Evolutionary conservation across 2,797 vertebrate species (phyloP).

Genomic region (Mus spretus): DNA sequence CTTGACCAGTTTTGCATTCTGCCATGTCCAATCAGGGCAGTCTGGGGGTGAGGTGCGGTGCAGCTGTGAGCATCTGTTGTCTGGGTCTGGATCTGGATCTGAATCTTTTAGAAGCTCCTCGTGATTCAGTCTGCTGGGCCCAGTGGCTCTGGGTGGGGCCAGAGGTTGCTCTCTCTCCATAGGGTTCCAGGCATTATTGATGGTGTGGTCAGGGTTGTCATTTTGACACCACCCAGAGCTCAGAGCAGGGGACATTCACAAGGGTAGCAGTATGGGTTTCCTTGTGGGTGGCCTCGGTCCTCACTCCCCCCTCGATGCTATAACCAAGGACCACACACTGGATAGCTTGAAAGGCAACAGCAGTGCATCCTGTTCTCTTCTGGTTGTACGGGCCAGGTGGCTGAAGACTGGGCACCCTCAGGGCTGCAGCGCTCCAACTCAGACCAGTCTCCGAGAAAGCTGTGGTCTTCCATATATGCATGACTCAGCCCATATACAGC

Average conservation of each 20-base stretch:
- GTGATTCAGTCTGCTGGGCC: neutral
- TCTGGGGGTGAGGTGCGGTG: no score
- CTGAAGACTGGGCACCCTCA: no score
- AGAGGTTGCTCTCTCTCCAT: neutral
- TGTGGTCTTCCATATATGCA: fast-evolving
- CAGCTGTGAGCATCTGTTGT: fast-evolving
- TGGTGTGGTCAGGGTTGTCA: neutral
- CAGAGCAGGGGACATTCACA: neutral
- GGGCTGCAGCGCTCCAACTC: no score
- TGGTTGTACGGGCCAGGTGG: neutral
- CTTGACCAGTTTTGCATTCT: neutral
- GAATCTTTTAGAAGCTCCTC: neutral
- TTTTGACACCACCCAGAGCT: neutral
- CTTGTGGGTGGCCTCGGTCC: neutral
- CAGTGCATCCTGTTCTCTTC: neutral
- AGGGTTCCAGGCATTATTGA: neutral
- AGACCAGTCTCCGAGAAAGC: neutral
- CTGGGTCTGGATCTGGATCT: neutral
- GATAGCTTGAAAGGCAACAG: neutral
- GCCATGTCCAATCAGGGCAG: neutral
- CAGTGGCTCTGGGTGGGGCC: no score
- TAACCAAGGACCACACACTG: neutral
- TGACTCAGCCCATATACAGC: neutral
- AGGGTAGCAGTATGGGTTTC: neutral
- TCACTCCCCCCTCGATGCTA: neutral